Conservation (phyloP, 2,888 invertebrate genomes). For the Dimorphilus gyrociliatus region DNA sequence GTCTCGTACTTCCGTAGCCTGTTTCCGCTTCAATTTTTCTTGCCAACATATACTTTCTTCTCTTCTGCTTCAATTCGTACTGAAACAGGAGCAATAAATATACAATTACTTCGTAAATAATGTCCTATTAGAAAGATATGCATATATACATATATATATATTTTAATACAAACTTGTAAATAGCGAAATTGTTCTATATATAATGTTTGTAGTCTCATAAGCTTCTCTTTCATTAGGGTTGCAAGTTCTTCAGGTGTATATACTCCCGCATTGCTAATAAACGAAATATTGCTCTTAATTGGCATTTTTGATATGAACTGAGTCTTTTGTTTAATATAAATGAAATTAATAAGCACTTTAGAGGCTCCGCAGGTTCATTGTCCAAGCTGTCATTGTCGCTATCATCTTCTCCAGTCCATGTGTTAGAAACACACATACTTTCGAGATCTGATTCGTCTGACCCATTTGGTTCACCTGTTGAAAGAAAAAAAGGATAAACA, state of each 20-base stretch:
- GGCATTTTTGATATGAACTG: constrained; percentile 1
- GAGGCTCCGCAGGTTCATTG: constrained; percentile 55
- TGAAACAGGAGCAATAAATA: no score
- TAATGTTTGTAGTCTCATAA: constrained; percentile 57
- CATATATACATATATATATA: no score
- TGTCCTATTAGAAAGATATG: no score
- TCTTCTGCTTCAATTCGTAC: constrained; percentile 51
- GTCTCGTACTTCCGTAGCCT: no score
- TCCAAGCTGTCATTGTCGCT: constrained; percentile 63
- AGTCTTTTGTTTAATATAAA: no score
- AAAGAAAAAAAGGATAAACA: no score
- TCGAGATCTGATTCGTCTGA: constrained; percentile 60
- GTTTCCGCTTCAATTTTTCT: constrained; percentile 62
- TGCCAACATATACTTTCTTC: constrained; percentile 54
- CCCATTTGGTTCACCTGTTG: no score
- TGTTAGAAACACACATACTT: constrained; percentile 43
- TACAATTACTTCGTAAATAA: no score
- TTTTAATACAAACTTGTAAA: no score
- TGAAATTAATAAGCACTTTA: constrained; percentile 51
- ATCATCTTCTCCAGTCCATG: constrained; percentile 49
- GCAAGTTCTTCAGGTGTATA: constrained; percentile 76
- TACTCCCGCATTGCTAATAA: constrained; percentile 61
- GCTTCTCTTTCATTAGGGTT: constrained; percentile 54
- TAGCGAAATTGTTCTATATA: constrained; percentile 67
- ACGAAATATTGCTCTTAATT: background rate